Conservation (phyloP, 1,140 invertebrate species). For the Bacillus rossius region DNA sequence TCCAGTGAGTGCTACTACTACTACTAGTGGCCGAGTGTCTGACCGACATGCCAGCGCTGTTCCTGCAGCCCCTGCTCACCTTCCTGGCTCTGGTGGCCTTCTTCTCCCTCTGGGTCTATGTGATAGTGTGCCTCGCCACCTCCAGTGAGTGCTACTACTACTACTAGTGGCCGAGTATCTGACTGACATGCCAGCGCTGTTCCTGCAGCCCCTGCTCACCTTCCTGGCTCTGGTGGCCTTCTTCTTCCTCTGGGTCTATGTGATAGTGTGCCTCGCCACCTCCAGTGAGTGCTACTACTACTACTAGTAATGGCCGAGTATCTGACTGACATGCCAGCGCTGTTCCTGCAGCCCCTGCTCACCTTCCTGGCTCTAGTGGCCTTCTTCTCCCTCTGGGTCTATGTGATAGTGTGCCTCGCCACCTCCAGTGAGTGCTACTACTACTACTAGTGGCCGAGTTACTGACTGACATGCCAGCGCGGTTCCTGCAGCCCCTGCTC, state of each 20-base stretch:
- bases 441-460: too few relatives aligned
- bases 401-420: conserved; percentile 64
- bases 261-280: conserved; percentile 66
- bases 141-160: conserved; percentile 64
- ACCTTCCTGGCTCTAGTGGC: conserved; percentile 72
- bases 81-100: conserved; percentile 73
- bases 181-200: conserved; percentile 75
- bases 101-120: conserved; percentile 77
- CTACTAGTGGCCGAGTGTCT: too few relatives aligned
- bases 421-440: conserved; percentile 66
- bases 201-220: conserved; percentile 83
- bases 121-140: conserved; percentile 66
- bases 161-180: too few relatives aligned
- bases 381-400: conserved; percentile 83
- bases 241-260: conserved; percentile 77
- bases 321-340: conserved; percentile 72
- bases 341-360: conserved; percentile 82
- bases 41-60: conserved; percentile 75
- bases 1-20: conserved; percentile 64
- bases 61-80: conserved; percentile 83
- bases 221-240: conserved; percentile 73
- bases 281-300: conserved; percentile 64
- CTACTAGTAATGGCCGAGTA: too few relatives aligned
- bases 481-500: conserved; percentile 82
- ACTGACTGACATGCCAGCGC: conserved; percentile 72